Evolutionary conservation across 1,140 invertebrate genomes (phyloP).

Genomic region (Gryllus bimaculatus): DNA sequence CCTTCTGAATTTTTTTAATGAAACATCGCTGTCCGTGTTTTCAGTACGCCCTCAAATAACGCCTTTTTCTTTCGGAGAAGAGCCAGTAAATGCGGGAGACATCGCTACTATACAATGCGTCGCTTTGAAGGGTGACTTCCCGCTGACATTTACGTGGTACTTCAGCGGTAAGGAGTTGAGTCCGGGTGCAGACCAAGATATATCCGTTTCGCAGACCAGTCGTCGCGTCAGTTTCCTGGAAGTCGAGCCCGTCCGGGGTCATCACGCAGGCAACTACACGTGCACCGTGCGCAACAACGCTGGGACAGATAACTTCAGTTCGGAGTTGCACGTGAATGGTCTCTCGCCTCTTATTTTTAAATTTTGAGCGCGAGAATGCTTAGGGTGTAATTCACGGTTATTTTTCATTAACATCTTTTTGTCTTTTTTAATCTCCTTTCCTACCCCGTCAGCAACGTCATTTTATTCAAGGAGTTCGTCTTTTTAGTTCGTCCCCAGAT

Average conservation of each 20-base stretch:
- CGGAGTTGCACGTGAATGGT: slow-evolving; percentile 40
- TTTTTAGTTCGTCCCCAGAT: slow-evolving; percentile 52
- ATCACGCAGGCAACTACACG: slow-evolving; percentile 60
- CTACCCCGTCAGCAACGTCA: neutral
- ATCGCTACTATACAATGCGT: slow-evolving; percentile 32
- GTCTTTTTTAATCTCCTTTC: neutral
- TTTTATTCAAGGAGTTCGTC: neutral
- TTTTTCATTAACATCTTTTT: neutral
- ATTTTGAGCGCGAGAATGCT: too few species aligned
- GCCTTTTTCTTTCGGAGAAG: slow-evolving; percentile 39
- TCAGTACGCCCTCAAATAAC: slow-evolving; percentile 36
- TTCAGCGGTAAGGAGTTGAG: slow-evolving; percentile 30
- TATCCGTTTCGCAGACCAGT: slow-evolving; percentile 35
- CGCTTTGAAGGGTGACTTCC: slow-evolving; percentile 33
- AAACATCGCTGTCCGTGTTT: neutral
- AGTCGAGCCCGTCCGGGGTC: slow-evolving; percentile 45
- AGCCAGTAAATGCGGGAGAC: slow-evolving; percentile 37
- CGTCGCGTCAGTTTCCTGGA: slow-evolving; percentile 28
- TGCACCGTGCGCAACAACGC: slow-evolving; percentile 63
- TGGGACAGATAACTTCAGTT: slow-evolving; percentile 52
- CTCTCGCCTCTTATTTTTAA: slow-evolving; percentile 1
- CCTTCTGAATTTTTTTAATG: too few species aligned
- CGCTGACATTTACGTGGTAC: slow-evolving; percentile 30
- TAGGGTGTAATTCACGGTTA: neutral
- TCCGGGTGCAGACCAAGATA: slow-evolving; percentile 29